Evolutionary conservation across 2,797 vertebrate species (phyloP).

Genomic region (Clarias laeviceps): DNA sequence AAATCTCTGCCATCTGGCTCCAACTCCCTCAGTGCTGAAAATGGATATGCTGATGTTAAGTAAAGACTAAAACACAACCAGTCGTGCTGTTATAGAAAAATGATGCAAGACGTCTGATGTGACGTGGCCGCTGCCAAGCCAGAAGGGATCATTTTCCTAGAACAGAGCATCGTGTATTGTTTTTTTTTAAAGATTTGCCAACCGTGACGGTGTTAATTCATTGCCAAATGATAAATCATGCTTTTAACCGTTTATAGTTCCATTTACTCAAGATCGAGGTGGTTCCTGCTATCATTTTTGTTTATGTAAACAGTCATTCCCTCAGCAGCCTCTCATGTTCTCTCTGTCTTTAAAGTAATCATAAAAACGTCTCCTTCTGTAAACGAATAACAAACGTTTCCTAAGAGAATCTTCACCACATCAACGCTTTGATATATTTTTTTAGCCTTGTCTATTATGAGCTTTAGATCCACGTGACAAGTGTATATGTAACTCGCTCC

Average conservation of each 20-base stretch:
- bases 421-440: background rate
- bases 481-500: too few relatives aligned
- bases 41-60: background rate
- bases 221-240: background rate
- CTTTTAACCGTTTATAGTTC: background rate
- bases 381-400: background rate
- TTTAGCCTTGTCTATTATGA: background rate
- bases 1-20: constrained; percentile 25
- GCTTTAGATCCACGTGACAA: background rate
- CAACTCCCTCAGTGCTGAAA: background rate
- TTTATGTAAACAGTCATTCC: background rate
- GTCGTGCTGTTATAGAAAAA: background rate
- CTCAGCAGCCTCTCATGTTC: background rate
- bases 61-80: background rate
- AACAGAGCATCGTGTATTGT: background rate
- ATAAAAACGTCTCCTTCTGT: background rate
- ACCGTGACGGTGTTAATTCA: background rate
- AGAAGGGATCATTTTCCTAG: background rate
- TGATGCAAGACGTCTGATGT: too few relatives aligned
- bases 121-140: background rate
- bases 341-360: background rate
- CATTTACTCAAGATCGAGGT: background rate
- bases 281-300: background rate
- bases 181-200: background rate
- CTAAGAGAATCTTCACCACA: background rate